Base-by-base conservation (phyloP, 2,888 invertebrate species). In the Macrophya alboannulata region DNA sequence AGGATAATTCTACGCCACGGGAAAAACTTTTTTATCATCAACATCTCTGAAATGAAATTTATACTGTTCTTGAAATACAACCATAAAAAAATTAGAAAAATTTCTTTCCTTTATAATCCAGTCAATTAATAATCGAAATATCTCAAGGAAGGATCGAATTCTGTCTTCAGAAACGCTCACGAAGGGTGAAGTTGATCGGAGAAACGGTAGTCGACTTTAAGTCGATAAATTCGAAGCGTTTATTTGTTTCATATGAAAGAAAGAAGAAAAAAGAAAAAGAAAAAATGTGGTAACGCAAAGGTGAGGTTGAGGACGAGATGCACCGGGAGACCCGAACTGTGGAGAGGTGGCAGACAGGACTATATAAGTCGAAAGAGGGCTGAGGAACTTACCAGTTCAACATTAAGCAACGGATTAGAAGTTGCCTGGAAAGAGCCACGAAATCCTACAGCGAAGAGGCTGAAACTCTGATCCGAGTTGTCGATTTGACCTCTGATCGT, bases 351-450 rank as follows among this genome's bases (percentile, higher is more conserved):
- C 74, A 88, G 86, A 8, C 59, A 86, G 71, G 74, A 85, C 85
- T 71, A 84, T 89, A 89, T 89, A 88, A 88, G 88, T 88, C 87
- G 88, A 82, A 86, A 85, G 82, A 85, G 82, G 84, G 86, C 77
- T 85, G 84, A 79, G 71, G 68, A 89, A 89, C 86, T 87, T 87
- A 87, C 86, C 90, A 91, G 91, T 91, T 65, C 87, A 88, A 88
- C 86, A 89, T 88, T 86, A 86, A 88, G 51, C 87, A 84, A 84
- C 85, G 87, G 55, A 85, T 86, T 85, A 65, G 71, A 68, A 43
- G 82, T 71, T 83, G 21, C 17, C 43, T 45, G n/a, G 83, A 51
- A 71, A 68, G 83, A 45, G 25, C 83, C 17, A 48, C 65, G n/a
- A 48, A 71, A 68, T 31, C 31, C 48, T 68, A 45, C 72, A 43